Base-by-base conservation (phyloP, 2,888 invertebrate species). In the Eilema sororculum region DNA sequence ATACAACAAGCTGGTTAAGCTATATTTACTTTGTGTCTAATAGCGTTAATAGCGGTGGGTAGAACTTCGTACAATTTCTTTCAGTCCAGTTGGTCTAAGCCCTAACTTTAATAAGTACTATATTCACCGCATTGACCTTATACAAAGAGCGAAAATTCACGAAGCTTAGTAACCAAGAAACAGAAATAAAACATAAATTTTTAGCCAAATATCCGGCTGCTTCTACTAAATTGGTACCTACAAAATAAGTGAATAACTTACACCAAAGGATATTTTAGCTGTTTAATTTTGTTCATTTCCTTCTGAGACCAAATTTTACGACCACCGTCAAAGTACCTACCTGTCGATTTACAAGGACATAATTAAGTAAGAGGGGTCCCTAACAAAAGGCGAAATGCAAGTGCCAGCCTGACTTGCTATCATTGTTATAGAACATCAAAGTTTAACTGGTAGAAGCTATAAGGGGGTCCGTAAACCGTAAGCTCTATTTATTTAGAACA, bases 401-500 rank as follows among this genome's bases (percentile, higher is more conserved):
- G 82, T 78, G 72, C 66, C 59, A 71, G 67, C 63, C 41, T 65
- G 64, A 65, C 64, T 64, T 60, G 68, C 24, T 75, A 69, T 72
- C 76, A 73, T 81, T 80, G 77, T 81, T 76, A 78, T 65, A 65
- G 65, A 76, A 80, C 76, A 76, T 81, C 79, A 74, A 80, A 28
- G 78, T 76, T 76, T 80, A 74, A 79, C 72, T 78, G 72, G 73
- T 65, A 67, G 67, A 68, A 69, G 69, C 65, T 69, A 73, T 79
- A 74, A 79, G 77, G 72, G 67, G 68, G 69, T 8, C 58, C 70
- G 56, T 72, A 66, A 73, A 78, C 73, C 72, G 68, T 80, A 72
- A 79, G 73, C 85, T 84, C 81, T 79, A 84, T 86, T 85, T 82
- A 82, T 83, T 81, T 80, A 75, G 77, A 82, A 83, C 82, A 87